These are phyloP conservation scores for Eonycteris spelaea DNA, from an alignment of 2,113 vertebrate genomes.

Conservation along the genomic window DNA sequence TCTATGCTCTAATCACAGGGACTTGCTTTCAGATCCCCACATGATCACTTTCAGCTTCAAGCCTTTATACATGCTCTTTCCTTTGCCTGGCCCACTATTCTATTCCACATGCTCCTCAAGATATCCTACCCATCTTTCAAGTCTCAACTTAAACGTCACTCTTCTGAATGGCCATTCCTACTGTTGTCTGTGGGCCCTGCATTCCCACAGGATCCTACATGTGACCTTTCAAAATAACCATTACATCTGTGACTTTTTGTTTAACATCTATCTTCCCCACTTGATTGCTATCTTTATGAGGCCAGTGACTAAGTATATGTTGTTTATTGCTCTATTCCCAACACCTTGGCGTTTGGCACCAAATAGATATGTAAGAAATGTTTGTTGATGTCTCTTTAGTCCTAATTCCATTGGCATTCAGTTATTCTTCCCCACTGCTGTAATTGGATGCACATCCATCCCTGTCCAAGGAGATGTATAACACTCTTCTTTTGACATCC, in stretches of 20 bases:
- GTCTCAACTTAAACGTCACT: neutral
- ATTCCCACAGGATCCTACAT: neutral
- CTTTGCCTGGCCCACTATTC: neutral
- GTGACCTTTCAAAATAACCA: neutral
- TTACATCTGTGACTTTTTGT: neutral
- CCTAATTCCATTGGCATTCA: neutral
- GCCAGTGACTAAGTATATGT: neutral
- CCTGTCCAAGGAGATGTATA: neutral
- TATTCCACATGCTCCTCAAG: neutral
- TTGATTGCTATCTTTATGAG: neutral
- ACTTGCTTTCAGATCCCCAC: neutral
- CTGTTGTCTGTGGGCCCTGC: neutral
- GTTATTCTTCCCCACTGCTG: neutral
- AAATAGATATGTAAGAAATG: neutral
- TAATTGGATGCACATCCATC: neutral
- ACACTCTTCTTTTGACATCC: neutral
- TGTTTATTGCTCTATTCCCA: neutral
- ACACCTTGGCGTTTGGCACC: neutral
- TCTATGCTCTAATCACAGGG: neutral
- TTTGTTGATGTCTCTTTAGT: neutral
- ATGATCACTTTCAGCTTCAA: neutral
- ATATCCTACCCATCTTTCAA: neutral
- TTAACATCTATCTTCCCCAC: neutral
- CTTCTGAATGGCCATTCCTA: neutral
- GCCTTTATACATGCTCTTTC: neutral